phyloP scores from a whole-genome alignment of 1,140 invertebrate genomes.

The Drosophila yakuba region DNA sequence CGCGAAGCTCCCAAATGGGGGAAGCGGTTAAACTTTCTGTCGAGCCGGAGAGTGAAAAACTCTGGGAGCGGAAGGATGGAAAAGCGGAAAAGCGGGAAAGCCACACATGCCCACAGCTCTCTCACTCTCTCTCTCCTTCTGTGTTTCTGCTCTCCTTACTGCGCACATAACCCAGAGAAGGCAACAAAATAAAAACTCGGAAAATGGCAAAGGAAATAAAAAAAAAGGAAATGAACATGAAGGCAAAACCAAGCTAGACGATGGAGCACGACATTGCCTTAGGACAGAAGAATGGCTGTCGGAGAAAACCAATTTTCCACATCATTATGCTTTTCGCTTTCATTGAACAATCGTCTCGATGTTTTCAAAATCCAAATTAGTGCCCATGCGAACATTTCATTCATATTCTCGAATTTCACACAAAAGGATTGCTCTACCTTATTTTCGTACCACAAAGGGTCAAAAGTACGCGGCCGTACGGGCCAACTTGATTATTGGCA shows the following conservation, averaged over 20 bases:
- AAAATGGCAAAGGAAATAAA: conserved; percentile 32
- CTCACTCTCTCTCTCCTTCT: neutral
- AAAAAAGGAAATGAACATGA: conserved; percentile 29
- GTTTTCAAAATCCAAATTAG: conserved; percentile 19
- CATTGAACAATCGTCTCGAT: conserved; percentile 40
- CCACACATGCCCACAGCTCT: conserved; percentile 13
- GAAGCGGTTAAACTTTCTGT: conserved; percentile 72
- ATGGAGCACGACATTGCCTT: conserved; percentile 29
- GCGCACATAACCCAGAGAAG: conserved; percentile 81
- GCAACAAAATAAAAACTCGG: conserved; percentile 67
- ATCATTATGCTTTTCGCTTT: conserved; percentile 77
- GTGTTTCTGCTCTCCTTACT: conserved; percentile 30
- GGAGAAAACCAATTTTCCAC: conserved; percentile 76
- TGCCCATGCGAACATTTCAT: conserved; percentile 1
- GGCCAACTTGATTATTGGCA: conserved; percentile 70
- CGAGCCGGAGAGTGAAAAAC: conserved; percentile 30
- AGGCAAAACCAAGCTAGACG: conserved; percentile 20
- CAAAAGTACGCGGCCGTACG: conserved; percentile 35
- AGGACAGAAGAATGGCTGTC: conserved; percentile 29
- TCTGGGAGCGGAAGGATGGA: conserved; percentile 7
- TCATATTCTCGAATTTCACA: conserved; percentile 12
- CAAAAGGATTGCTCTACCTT: neutral
- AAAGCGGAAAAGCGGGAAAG: neutral
- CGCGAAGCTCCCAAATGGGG: conserved; percentile 36
- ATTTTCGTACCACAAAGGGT: conserved; percentile 31